Conservation (phyloP, 2,113 vertebrate species). For the Crotalus viridis region DNA sequence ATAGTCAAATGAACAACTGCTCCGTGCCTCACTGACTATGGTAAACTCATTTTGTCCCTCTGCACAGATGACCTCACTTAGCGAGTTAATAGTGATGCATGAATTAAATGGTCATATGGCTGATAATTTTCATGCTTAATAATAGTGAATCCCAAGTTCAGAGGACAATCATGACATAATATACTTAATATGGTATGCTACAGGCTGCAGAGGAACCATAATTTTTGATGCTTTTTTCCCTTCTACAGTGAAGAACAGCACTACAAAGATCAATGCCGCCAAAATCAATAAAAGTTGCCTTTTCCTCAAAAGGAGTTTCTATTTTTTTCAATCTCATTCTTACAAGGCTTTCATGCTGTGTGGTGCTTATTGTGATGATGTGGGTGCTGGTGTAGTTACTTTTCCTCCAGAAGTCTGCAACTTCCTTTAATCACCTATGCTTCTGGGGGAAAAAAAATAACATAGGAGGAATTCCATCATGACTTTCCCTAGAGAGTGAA, state of each 20-base stretch:
- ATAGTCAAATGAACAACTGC: background rate
- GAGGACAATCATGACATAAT: background rate
- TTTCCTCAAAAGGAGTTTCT: background rate
- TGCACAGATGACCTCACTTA: background rate
- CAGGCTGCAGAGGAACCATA: background rate
- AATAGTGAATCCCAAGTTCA: background rate
- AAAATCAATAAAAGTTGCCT: background rate
- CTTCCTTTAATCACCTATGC: background rate
- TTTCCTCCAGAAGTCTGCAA: background rate
- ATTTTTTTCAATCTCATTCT: background rate
- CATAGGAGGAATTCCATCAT: background rate
- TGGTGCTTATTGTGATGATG: background rate
- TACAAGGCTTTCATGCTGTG: background rate
- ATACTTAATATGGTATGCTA: background rate
- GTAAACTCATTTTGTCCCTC: background rate
- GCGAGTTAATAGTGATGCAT: background rate
- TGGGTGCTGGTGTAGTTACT: background rate
- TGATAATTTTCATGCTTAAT: background rate
- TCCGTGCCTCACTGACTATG: background rate
- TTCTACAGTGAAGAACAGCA: background rate
- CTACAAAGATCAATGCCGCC: background rate
- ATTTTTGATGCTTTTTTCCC: background rate
- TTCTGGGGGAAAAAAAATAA: background rate
- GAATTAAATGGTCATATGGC: background rate
- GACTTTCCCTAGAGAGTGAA: background rate